These are phyloP conservation scores for Dolichallabes microphthalmus DNA, from an alignment of 2,113 vertebrate genomes.

Conservation along the genomic window DNA sequence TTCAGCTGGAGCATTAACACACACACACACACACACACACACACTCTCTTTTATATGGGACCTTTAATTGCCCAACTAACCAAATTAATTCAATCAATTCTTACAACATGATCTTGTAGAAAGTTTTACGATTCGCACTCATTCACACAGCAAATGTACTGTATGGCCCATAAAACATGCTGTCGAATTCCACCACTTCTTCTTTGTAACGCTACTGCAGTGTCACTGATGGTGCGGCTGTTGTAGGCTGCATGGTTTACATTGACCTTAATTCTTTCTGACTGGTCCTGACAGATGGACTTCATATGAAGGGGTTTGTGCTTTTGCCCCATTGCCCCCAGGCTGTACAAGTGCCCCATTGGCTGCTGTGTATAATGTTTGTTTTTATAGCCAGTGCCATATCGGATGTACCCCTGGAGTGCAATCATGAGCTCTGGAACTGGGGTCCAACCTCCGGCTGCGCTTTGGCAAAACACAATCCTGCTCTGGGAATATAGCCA, in stretches of 20 bases:
- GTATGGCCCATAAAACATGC: neutral
- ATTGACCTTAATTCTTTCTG: neutral
- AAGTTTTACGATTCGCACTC: neutral
- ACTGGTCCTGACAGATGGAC: neutral
- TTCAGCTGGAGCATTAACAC: too few species aligned
- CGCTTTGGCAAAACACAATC: neutral
- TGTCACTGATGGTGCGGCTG: neutral
- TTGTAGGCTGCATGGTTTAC: neutral
- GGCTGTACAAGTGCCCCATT: neutral
- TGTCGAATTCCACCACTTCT: too few species aligned
- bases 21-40: too few species aligned
- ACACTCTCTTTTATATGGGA: too few species aligned
- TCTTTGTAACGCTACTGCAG: neutral
- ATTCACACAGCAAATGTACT: neutral
- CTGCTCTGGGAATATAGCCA: slow-evolving; percentile 1
- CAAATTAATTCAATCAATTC: neutral
- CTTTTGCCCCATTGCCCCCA: neutral
- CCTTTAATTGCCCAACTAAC: neutral
- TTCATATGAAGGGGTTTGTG: neutral
- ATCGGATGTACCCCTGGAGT: neutral
- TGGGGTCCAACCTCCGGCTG: neutral
- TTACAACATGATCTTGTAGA: neutral
- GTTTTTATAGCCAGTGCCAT: neutral
- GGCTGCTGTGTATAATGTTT: neutral
- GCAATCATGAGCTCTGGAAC: neutral